Conservation (phyloP, 1,140 invertebrate species). For the Cheumatopsyche charites region DNA sequence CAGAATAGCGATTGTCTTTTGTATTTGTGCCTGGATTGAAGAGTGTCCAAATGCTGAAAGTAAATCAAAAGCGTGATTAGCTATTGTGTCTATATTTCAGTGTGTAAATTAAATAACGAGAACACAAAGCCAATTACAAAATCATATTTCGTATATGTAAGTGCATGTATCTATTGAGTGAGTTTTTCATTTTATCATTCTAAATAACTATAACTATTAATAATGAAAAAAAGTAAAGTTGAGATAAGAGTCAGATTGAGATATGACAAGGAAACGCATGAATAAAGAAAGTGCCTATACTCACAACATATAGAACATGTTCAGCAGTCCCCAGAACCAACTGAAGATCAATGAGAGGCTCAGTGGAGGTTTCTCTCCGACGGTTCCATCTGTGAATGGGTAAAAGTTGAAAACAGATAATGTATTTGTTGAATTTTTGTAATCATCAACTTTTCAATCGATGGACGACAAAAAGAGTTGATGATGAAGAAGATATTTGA, state of each 20-base stretch:
- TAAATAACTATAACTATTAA: neutral
- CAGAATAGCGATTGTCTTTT: conserved; percentile 37
- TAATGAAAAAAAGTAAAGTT: too few species aligned
- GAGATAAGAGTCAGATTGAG: too few species aligned
- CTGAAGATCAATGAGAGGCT: conserved; percentile 48
- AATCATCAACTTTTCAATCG: too few species aligned
- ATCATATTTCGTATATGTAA: neutral
- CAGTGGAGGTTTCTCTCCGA: conserved; percentile 50
- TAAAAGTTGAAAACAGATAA: too few species aligned
- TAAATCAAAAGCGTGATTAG: conserved; percentile 29
- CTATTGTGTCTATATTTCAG: neutral
- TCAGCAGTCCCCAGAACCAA: conserved; percentile 52
- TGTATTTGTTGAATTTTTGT: conserved; percentile 24
- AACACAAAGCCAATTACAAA: neutral
- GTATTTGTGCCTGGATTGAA: conserved; percentile 49
- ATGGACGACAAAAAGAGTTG: too few species aligned
- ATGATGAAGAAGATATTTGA: too few species aligned
- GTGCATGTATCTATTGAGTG: neutral
- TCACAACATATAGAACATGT: conserved; percentile 53
- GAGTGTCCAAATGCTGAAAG: conserved; percentile 52
- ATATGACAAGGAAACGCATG: too few species aligned
- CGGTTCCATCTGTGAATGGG: conserved; percentile 50
- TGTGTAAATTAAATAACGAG: conserved; percentile 1
- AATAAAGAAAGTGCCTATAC: conserved; percentile 35
- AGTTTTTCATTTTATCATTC: neutral